These are phyloP conservation scores for Neolamprologus hecqui DNA, from an alignment of 2,113 vertebrate genomes.

Conservation along the genomic window DNA sequence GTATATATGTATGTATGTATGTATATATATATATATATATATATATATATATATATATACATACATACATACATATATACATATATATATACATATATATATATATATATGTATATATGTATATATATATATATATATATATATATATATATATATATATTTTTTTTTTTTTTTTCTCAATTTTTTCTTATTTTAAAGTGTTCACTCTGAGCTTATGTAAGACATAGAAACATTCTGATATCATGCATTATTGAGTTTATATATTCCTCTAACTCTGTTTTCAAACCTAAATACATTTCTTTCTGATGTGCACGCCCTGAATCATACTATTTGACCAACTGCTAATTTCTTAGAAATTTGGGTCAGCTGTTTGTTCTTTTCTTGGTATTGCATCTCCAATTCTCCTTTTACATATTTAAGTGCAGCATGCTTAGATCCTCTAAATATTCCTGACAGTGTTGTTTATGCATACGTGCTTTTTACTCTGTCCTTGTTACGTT, in stretches of 20 bases:
- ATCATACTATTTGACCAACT: neutral
- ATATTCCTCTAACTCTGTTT: neutral
- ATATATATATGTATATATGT: no score
- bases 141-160: neutral
- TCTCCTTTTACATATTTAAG: neutral
- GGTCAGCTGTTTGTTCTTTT: neutral
- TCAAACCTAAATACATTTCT: neutral
- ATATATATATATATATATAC: no score
- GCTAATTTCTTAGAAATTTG: neutral
- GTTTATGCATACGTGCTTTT: neutral
- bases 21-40: no score
- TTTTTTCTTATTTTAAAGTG: neutral
- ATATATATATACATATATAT: no score
- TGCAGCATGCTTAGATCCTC: neutral
- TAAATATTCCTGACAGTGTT: neutral
- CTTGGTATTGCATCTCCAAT: neutral
- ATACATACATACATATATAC: accelerated
- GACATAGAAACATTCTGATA: neutral
- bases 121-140: neutral
- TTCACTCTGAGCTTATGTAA: neutral
- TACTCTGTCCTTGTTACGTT: neutral
- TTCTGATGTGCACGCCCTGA: neutral
- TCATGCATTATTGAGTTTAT: neutral
- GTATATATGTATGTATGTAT: no score
- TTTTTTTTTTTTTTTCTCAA: no score